These are phyloP conservation scores for Epistrophe grossulariae DNA, from an alignment of 2,888 invertebrate genomes.

Conservation along the genomic window DNA sequence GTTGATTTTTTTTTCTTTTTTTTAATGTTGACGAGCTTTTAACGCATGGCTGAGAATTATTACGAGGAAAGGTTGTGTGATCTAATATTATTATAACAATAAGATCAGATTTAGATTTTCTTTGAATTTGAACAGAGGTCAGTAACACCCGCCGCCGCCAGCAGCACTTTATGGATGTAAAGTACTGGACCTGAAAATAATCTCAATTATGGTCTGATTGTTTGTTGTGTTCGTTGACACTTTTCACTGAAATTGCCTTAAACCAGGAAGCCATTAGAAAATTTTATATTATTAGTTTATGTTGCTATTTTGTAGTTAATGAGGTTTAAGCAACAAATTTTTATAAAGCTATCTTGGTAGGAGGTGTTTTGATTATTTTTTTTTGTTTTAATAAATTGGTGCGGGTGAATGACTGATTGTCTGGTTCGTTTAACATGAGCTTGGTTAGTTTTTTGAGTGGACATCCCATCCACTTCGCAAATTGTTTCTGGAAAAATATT, in stretches of 20 bases:
- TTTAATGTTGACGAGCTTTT: slow-evolving; percentile 17
- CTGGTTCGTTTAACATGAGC: too few relatives aligned
- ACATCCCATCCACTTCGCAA: too few relatives aligned
- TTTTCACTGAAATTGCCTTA: slow-evolving; percentile 49
- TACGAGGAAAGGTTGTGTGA: neutral
- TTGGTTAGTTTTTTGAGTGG: too few relatives aligned
- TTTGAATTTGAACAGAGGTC: slow-evolving; percentile 33
- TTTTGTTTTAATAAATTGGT: neutral
- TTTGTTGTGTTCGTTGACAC: slow-evolving; percentile 58
- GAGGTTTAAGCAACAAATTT: neutral
- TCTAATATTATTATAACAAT: slow-evolving; percentile 7
- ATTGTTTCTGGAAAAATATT: too few relatives aligned
- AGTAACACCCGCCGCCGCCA: slow-evolving; percentile 8
- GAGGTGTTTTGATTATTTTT: neutral
- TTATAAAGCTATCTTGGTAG: neutral
- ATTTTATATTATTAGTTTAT: slow-evolving; percentile 13
- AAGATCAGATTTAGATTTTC: slow-evolving; percentile 25
- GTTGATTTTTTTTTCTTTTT: slow-evolving; percentile 3
- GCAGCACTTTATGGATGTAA: slow-evolving; percentile 32
- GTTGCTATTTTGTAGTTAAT: slow-evolving; percentile 19
- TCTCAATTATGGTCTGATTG: slow-evolving; percentile 56
- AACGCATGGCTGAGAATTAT: slow-evolving; percentile 19
- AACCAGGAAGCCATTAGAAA: slow-evolving; percentile 61
- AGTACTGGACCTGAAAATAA: slow-evolving; percentile 68
- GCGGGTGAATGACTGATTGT: neutral